These are phyloP conservation scores for Zaprionus gabonicus DNA, from an alignment of 1,140 invertebrate genomes.

Conservation along the genomic window DNA sequence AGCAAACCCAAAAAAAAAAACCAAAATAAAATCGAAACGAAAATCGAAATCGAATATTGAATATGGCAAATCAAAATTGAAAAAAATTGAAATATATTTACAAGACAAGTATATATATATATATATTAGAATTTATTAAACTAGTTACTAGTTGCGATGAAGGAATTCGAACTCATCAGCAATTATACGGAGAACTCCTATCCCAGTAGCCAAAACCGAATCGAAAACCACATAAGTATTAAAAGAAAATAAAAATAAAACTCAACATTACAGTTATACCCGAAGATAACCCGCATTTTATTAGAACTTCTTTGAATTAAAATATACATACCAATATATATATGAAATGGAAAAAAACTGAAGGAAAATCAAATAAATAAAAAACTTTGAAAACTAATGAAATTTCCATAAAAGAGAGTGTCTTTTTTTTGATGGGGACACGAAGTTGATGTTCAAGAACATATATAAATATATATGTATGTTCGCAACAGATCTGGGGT, in stretches of 20 bases:
- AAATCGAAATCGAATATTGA: constrained; percentile 32
- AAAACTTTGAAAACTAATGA: constrained; percentile 13
- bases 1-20: constrained; percentile 17
- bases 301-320: constrained; percentile 39
- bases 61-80: constrained; percentile 45
- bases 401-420: background rate
- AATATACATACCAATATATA: constrained; percentile 12
- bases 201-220: constrained; percentile 40
- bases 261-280: constrained; percentile 33
- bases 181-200: constrained; percentile 37
- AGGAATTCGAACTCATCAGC: constrained; percentile 20
- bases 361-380: constrained; percentile 32
- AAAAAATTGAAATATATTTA: constrained; percentile 25
- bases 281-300: constrained; percentile 25
- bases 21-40: constrained; percentile 12
- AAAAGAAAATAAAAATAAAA: constrained; percentile 1
- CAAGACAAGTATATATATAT: constrained; percentile 5
- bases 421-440: background rate
- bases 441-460: too few species aligned
- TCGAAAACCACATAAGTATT: constrained; percentile 6
- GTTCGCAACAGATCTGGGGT: constrained; percentile 42
- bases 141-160: constrained; percentile 43
- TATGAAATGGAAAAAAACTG: constrained; percentile 1
- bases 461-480: background rate
- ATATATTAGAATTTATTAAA: constrained; percentile 46